phyloP scores from a whole-genome alignment of 2,113 vertebrate genomes.

The Dromaius novaehollandiae region DNA sequence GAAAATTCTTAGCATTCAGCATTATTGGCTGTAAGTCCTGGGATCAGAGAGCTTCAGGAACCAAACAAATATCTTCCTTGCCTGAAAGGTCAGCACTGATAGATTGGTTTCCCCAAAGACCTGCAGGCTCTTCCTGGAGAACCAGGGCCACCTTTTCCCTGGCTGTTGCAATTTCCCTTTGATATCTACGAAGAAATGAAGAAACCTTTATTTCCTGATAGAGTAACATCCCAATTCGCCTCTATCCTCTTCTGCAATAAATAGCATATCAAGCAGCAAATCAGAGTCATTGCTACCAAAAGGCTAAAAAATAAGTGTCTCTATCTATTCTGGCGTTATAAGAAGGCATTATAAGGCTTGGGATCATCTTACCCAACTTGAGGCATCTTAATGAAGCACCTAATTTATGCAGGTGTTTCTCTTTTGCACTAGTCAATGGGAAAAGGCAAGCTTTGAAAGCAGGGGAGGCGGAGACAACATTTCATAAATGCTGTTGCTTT shows the following conservation, averaged over 20 bases:
- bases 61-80: neutral
- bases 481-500: slow-evolving; percentile 14
- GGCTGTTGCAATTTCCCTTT: neutral
- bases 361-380: neutral
- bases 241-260: neutral
- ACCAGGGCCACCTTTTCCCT: neutral
- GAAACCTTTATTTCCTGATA: neutral
- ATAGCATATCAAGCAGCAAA: neutral
- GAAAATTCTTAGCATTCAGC: neutral
- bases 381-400: neutral
- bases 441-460: neutral
- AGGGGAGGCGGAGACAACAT: neutral
- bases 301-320: neutral
- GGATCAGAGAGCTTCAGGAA: neutral
- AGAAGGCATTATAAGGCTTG: neutral
- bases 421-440: neutral
- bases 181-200: neutral
- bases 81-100: neutral
- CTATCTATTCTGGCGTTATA: neutral
- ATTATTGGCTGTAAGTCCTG: neutral
- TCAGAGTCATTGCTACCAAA: neutral
- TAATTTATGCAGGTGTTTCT: slow-evolving; percentile 17
- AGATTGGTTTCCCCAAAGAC: neutral
- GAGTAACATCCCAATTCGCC: neutral
- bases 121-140: neutral